These are phyloP conservation scores for Nipponacmea schrenckii DNA, from an alignment of 2,888 invertebrate species.

Conservation along the genomic window DNA sequence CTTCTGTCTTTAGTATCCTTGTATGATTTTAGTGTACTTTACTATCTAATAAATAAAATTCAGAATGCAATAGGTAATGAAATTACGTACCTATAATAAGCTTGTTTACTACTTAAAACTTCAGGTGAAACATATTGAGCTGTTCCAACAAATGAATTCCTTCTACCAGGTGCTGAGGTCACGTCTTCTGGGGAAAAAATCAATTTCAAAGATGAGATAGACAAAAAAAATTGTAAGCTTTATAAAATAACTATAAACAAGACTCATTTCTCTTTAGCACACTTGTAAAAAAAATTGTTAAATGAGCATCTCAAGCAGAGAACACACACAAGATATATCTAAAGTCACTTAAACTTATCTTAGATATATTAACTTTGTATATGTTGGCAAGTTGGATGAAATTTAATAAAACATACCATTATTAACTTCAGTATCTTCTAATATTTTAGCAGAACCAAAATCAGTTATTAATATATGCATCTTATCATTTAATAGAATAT, in stretches of 20 bases:
- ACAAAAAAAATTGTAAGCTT: too few relatives aligned
- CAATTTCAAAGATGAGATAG: too few relatives aligned
- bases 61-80: background rate
- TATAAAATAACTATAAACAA: too few relatives aligned
- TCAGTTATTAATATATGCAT: slow-evolving; percentile 98
- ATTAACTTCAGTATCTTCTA: slow-evolving; percentile 61
- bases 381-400: background rate
- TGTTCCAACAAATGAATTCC: slow-evolving; percentile 88
- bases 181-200: slow-evolving; percentile 17
- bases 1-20: background rate
- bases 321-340: too few relatives aligned
- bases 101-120: slow-evolving; percentile 75
- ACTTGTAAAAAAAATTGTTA: too few relatives aligned
- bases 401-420: background rate
- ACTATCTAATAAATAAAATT: background rate
- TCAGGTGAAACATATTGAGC: slow-evolving; percentile 99
- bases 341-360: too few relatives aligned
- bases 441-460: slow-evolving; percentile 94
- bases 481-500: slow-evolving; percentile 91
- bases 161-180: slow-evolving; percentile 33
- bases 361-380: too few relatives aligned
- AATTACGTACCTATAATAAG: slow-evolving; percentile 56
- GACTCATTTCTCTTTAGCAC: too few relatives aligned
- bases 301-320: too few relatives aligned
- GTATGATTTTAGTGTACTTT: background rate